These are phyloP conservation scores for Leptopterna dolabrata DNA, from an alignment of 2,888 invertebrate species.

Conservation along the genomic window DNA sequence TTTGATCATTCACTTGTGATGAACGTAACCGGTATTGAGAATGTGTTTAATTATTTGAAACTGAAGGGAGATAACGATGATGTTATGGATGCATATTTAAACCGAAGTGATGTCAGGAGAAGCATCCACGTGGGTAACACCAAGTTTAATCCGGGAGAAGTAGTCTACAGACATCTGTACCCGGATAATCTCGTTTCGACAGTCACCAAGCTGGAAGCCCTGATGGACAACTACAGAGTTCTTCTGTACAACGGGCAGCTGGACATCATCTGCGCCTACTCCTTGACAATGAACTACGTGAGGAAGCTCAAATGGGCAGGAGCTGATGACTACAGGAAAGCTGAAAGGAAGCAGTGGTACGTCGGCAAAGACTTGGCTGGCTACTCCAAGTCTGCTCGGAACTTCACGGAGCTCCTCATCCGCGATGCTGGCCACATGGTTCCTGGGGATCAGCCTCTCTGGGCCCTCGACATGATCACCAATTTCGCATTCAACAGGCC, in stretches of 20 bases:
- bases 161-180: conserved; percentile 78
- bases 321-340: conserved; percentile 74
- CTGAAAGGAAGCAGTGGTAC: conserved; percentile 77
- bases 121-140: conserved; percentile 89
- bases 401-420: conserved; percentile 79
- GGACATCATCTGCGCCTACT: conserved; percentile 91
- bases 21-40: conserved; percentile 80
- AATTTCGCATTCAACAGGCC: conserved; percentile 74
- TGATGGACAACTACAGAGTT: conserved; percentile 77
- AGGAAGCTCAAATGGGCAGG: conserved; percentile 77
- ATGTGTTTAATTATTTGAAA: conserved; percentile 80
- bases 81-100: conserved; percentile 39
- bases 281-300: conserved; percentile 83
- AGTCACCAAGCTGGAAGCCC: conserved; percentile 77
- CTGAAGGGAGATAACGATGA: background rate
- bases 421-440: conserved; percentile 87
- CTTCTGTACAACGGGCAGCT: conserved; percentile 91
- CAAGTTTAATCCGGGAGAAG: conserved; percentile 6
- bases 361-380: conserved; percentile 76
- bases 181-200: conserved; percentile 86
- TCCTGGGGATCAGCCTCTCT: conserved; percentile 82
- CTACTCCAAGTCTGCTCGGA: conserved; percentile 78
- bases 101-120: conserved; percentile 49
- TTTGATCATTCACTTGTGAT: conserved; percentile 72
- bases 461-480: conserved; percentile 79